These are phyloP conservation scores for Nothobranchius furzeri DNA, from an alignment of 2,113 vertebrate species.

Conservation along the genomic window DNA sequence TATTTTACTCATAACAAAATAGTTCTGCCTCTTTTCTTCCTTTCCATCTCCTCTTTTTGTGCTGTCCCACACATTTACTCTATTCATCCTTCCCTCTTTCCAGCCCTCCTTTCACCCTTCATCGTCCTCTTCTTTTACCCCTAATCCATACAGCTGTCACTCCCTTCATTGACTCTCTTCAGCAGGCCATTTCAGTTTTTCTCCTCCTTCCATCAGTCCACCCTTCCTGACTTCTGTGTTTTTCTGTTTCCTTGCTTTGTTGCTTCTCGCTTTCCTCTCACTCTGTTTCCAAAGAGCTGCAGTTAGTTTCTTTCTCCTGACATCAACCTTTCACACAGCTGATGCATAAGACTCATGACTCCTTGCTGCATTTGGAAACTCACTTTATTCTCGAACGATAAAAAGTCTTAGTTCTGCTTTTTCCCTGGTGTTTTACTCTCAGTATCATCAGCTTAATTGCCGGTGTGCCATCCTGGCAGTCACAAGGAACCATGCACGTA, in stretches of 20 bases:
- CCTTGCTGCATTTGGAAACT: too few relatives aligned
- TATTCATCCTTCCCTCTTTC: neutral
- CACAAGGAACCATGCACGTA: too few relatives aligned
- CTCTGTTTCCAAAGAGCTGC: conserved; percentile 51
- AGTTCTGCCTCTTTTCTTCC: neutral
- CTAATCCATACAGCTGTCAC: conserved; percentile 65
- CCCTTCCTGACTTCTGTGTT: conserved; percentile 40
- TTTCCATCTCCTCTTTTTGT: neutral
- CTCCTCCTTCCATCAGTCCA: conserved; percentile 52
- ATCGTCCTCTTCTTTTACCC: conserved; percentile 24
- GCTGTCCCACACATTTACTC: neutral
- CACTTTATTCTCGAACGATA: too few relatives aligned
- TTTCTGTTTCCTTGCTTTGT: conserved; percentile 35
- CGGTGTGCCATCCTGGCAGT: too few relatives aligned
- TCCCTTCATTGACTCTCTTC: conserved; percentile 60
- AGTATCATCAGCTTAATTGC: too few relatives aligned
- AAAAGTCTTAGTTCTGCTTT: too few relatives aligned
- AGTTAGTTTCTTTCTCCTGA: too few relatives aligned
- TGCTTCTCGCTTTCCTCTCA: conserved; percentile 34
- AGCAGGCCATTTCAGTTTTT: conserved; percentile 66
- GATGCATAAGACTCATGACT: too few relatives aligned
- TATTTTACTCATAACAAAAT: conserved; percentile 11
- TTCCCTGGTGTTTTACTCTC: too few relatives aligned
- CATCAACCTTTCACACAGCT: too few relatives aligned
- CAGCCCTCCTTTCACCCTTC: neutral